These are phyloP conservation scores for Tetramorium parvispinum DNA, from an alignment of 1,140 invertebrate genomes.

Conservation along the genomic window DNA sequence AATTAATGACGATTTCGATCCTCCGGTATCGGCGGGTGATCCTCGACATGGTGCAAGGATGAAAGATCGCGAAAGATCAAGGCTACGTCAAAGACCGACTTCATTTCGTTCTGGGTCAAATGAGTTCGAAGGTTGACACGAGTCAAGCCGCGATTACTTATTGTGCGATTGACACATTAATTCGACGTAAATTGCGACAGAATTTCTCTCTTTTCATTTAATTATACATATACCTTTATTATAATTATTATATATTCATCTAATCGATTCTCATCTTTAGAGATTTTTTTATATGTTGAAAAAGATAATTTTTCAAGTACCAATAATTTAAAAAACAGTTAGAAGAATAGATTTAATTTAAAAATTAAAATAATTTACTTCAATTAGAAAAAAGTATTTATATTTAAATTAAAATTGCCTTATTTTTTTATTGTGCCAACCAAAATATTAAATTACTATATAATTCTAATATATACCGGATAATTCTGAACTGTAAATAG, in stretches of 20 bases:
- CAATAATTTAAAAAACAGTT: not conserved
- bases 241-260: too few species aligned
- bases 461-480: too few species aligned
- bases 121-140: slow-evolving; percentile 55
- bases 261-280: not conserved
- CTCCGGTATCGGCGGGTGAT: slow-evolving; percentile 23
- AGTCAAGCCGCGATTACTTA: slow-evolving; percentile 36
- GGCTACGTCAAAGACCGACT: slow-evolving; percentile 46
- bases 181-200: slow-evolving; percentile 7
- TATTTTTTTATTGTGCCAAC: not conserved
- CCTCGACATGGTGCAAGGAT: slow-evolving; percentile 10
- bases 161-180: slow-evolving; percentile 43
- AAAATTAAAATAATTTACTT: not conserved
- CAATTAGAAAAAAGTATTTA: not conserved
- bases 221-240: too few species aligned
- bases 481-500: not conserved
- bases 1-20: slow-evolving; percentile 59
- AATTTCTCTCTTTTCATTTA: not conserved
- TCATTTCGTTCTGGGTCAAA: slow-evolving; percentile 48
- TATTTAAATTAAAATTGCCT: not conserved
- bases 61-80: slow-evolving; percentile 48
- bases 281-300: not conserved
- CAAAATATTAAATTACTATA: not conserved
- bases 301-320: not conserved
- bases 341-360: not conserved